phyloP scores from a whole-genome alignment of 2,888 invertebrate species.

The Erebia ligea region DNA sequence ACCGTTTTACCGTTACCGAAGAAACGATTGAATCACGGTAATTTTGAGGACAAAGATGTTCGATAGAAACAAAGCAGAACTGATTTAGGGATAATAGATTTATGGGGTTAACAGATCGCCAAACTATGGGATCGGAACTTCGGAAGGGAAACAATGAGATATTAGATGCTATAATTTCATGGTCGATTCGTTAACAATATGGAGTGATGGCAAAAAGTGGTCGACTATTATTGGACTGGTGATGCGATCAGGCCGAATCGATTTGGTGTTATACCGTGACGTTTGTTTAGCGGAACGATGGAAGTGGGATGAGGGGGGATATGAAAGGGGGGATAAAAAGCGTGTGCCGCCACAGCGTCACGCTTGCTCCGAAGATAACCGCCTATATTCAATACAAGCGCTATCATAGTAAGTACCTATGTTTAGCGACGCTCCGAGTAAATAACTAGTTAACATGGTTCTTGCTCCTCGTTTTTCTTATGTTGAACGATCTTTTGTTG shows the following conservation, averaged over 20 bases:
- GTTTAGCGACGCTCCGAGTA: constrained; percentile 64
- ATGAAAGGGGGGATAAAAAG: constrained; percentile 44
- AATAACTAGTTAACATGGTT: constrained; percentile 54
- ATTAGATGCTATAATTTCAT: constrained; percentile 72
- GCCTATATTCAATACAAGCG: constrained; percentile 45
- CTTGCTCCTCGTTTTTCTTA: constrained; percentile 46
- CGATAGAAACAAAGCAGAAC: constrained; percentile 76
- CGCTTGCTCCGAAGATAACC: constrained; percentile 54
- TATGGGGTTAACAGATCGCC: constrained; percentile 63
- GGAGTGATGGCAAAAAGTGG: constrained; percentile 68
- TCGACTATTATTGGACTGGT: constrained; percentile 72
- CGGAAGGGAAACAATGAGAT: constrained; percentile 67
- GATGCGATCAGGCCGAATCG: constrained; percentile 76
- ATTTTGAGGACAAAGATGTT: constrained; percentile 78
- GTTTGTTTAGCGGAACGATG: constrained; percentile 80
- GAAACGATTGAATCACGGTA: constrained; percentile 61
- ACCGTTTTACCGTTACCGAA: constrained; percentile 57
- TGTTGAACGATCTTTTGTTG: constrained; percentile 30
- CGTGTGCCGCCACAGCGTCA: constrained; percentile 61
- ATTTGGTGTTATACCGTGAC: constrained; percentile 76
- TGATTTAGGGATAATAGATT: constrained; percentile 67
- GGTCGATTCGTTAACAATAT: constrained; percentile 75
- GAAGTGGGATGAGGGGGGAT: constrained; percentile 38
- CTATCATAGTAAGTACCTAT: constrained; percentile 52
- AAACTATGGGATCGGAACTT: constrained; percentile 65